These are phyloP conservation scores for Chaetophractus vellerosus DNA, from an alignment of 2,797 vertebrate genomes.

Conservation along the genomic window DNA sequence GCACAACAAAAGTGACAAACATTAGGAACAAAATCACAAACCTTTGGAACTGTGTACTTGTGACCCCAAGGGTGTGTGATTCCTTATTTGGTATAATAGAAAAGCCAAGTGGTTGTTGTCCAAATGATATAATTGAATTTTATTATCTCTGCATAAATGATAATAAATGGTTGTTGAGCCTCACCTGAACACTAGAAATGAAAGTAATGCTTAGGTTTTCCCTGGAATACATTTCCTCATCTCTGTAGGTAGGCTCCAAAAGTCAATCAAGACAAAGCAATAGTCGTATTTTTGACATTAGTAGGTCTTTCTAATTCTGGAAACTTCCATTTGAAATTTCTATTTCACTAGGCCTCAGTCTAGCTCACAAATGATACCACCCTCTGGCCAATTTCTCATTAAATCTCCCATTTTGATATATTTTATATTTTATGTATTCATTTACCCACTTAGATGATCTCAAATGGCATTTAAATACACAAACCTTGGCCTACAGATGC, in stretches of 20 bases:
- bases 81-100: not conserved
- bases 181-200: not conserved
- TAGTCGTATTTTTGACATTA: not conserved
- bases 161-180: not conserved
- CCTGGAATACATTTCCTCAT: not conserved
- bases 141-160: no score
- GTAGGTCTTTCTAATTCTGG: not conserved
- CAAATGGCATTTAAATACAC: constrained; percentile 19
- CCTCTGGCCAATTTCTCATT: not conserved
- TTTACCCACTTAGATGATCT: not conserved
- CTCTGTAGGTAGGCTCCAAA: not conserved
- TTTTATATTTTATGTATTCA: not conserved
- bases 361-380: not conserved
- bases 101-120: not conserved
- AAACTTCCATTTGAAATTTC: not conserved
- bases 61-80: not conserved
- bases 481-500: not conserved
- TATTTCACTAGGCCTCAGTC: not conserved
- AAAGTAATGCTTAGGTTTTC: not conserved
- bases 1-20: not conserved
- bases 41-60: not conserved
- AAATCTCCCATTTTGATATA: not conserved
- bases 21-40: not conserved
- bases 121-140: not conserved
- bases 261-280: not conserved